These are phyloP conservation scores for Elgaria multicarinata DNA, from an alignment of 2,113 vertebrate species.

Conservation along the genomic window DNA sequence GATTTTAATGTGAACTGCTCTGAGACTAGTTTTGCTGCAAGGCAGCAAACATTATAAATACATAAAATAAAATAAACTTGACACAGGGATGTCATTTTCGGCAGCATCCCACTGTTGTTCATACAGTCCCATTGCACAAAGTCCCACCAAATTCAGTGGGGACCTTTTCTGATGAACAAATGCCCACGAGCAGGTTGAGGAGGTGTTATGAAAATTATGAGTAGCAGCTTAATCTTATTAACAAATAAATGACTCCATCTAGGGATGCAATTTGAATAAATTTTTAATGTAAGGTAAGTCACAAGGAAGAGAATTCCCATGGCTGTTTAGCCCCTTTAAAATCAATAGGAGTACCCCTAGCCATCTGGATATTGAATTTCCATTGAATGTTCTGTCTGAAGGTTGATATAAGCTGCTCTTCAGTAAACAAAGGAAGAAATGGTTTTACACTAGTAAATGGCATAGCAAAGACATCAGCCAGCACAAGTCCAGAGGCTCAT, in stretches of 20 bases:
- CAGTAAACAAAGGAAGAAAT: not conserved
- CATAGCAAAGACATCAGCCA: not conserved
- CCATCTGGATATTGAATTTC: slow-evolving; percentile 1
- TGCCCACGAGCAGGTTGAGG: not conserved
- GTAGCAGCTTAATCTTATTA: not conserved
- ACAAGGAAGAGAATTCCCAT: not conserved
- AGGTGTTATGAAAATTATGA: not conserved
- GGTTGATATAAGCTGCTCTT: not conserved
- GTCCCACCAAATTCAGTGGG: not conserved
- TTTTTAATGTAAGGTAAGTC: not conserved
- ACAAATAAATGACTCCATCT: not conserved
- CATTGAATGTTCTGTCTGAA: not conserved
- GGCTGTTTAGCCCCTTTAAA: not conserved
- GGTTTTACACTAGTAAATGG: not conserved
- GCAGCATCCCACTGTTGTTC: not conserved
- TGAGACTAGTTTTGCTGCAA: not conserved
- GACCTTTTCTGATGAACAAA: not conserved
- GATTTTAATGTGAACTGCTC: too few relatives aligned
- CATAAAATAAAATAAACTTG: not conserved
- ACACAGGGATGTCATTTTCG: not conserved
- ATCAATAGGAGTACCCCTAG: not conserved
- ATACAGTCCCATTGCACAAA: not conserved
- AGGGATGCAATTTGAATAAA: not conserved
- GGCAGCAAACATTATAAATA: not conserved
- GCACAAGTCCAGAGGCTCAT: slow-evolving; percentile 49